A percentile compares a stretch with the other conserved stretches of the same genome.
phyloP scores from a whole-genome alignment of 1,140 invertebrate species.

The Drosophila tropicalis region DNA sequence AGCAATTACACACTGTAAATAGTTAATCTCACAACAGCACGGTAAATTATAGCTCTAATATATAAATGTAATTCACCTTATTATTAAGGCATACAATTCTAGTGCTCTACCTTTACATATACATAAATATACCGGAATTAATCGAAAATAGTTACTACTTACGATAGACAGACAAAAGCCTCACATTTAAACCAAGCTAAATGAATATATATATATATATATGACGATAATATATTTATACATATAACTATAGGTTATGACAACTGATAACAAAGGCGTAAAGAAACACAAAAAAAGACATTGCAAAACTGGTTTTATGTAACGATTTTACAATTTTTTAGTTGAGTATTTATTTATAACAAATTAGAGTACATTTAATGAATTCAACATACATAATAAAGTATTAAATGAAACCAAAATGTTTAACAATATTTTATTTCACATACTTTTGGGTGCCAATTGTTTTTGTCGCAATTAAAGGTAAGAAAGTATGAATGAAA shows the following conservation, averaged over 20 bases:
- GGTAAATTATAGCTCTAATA: slow-evolving; percentile 70
- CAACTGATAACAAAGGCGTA: slow-evolving; percentile 7
- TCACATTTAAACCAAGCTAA: slow-evolving; percentile 41
- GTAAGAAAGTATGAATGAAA: too few relatives aligned
- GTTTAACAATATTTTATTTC: neutral
- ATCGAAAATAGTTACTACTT: slow-evolving; percentile 68
- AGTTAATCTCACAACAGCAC: slow-evolving; percentile 57
- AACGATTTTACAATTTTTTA: slow-evolving; percentile 21
- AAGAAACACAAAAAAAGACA: slow-evolving; percentile 35
- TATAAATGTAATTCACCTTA: slow-evolving; percentile 48
- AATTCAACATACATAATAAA: slow-evolving; percentile 64
- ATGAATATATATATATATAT: slow-evolving; percentile 28
- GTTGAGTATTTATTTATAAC: slow-evolving; percentile 65
- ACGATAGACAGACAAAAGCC: slow-evolving; percentile 33
- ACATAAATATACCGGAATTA: slow-evolving; percentile 33
- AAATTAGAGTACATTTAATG: slow-evolving; percentile 57
- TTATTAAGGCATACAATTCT: slow-evolving; percentile 51
- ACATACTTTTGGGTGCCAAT: slow-evolving; percentile 5
- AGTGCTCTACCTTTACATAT: slow-evolving; percentile 39
- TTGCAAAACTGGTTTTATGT: slow-evolving; percentile 42
- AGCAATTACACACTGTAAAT: slow-evolving; percentile 57
- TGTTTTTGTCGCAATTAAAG: neutral
- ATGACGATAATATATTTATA: neutral
- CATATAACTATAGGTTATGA: neutral
- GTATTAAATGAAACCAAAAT: slow-evolving; percentile 76